These are phyloP conservation scores for Numenius arquata DNA, from an alignment of 2,113 vertebrate species.

Conservation along the genomic window DNA sequence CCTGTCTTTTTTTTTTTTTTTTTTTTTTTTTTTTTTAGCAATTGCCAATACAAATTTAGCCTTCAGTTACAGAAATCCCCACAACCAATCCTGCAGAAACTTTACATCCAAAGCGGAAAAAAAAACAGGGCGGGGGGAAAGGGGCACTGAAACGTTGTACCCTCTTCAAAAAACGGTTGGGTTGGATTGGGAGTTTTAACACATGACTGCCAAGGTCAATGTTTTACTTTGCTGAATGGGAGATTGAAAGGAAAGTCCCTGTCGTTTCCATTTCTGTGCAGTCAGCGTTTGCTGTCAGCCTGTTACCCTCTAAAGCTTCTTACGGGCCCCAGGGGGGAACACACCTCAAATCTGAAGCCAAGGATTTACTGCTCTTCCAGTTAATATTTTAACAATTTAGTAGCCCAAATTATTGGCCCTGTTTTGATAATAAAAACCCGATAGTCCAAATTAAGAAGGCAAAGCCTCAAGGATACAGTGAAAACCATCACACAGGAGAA, in stretches of 20 bases:
- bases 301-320: not conserved
- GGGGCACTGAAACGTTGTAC: not conserved
- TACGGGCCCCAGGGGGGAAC: not conserved
- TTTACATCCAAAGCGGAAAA: not conserved
- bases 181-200: not conserved
- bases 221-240: not conserved
- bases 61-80: not conserved
- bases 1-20: not conserved
- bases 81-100: not conserved
- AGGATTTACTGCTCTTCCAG: not conserved
- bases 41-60: not conserved
- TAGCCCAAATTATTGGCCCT: not conserved
- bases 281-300: not conserved
- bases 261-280: not conserved
- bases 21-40: not conserved
- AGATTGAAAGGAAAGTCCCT: not conserved
- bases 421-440: not conserved
- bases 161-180: not conserved
- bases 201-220: fast-evolving
- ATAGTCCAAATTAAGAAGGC: not conserved
- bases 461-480: not conserved
- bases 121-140: too few relatives aligned
- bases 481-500: not conserved
- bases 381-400: not conserved
- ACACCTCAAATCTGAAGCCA: not conserved